These are phyloP conservation scores for Acronicta alni DNA, from an alignment of 2,888 invertebrate genomes.

Conservation along the genomic window DNA sequence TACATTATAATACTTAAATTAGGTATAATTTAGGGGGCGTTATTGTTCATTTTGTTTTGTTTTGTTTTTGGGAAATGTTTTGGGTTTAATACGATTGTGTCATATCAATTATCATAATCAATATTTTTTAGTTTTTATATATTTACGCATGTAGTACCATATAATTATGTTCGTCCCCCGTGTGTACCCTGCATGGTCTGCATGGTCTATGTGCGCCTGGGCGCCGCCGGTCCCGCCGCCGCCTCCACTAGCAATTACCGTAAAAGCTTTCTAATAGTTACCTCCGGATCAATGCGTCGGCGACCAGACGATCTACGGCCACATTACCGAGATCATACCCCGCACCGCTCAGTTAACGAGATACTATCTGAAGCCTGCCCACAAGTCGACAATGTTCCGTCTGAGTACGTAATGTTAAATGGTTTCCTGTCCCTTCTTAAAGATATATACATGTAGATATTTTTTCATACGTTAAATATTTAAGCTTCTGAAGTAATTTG, in stretches of 20 bases:
- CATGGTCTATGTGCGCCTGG: slow-evolving; percentile 16
- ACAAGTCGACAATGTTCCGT: neutral
- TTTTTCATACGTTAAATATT: too few relatives aligned
- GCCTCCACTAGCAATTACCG: slow-evolving; percentile 58
- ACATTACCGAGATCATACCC: slow-evolving; percentile 38
- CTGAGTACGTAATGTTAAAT: neutral
- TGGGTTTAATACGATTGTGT: too few relatives aligned
- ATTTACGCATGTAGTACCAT: too few relatives aligned
- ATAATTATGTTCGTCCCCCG: too few relatives aligned
- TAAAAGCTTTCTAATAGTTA: slow-evolving; percentile 61
- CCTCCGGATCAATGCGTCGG: slow-evolving; percentile 38
- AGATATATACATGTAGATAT: too few relatives aligned
- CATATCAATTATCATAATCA: too few relatives aligned
- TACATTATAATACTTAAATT: too few relatives aligned
- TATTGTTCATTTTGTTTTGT: too few relatives aligned
- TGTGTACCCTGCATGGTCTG: neutral
- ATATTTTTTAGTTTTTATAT: too few relatives aligned
- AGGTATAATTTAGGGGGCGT: too few relatives aligned
- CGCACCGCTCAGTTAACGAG: neutral
- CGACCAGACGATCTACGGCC: slow-evolving; percentile 25
- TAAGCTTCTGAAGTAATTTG: too few relatives aligned
- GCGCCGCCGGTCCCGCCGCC: slow-evolving; percentile 11
- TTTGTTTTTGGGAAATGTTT: too few relatives aligned
- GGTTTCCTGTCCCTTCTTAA: neutral
- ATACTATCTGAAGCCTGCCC: slow-evolving; percentile 8